A percentile compares a stretch with the other conserved stretches of the same genome.
Conservation (phyloP, 2,113 vertebrate genomes). For the Chaetodon trifascialis region DNA sequence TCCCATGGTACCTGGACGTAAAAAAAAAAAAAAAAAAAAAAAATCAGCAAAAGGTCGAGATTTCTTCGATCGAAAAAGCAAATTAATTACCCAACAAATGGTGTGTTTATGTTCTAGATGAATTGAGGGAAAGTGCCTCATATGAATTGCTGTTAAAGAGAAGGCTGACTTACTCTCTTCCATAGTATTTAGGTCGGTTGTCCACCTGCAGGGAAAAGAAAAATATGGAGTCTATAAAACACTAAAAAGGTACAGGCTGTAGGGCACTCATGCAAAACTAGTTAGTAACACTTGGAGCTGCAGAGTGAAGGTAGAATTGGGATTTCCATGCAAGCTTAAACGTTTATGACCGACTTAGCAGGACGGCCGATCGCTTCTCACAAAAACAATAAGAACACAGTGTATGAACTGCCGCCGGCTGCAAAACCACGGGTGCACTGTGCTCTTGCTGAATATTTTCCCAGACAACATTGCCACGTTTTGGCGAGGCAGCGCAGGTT, state of each 20-base stretch:
- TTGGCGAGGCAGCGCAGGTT: background rate
- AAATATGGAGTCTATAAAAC: background rate
- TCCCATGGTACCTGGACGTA: slow-evolving; percentile 93
- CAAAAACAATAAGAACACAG: background rate
- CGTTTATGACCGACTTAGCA: background rate
- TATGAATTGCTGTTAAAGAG: background rate
- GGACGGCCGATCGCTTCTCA: background rate
- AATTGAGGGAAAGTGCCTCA: background rate
- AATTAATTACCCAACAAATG: background rate
- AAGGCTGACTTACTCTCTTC: slow-evolving; percentile 94
- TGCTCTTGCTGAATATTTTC: slow-evolving; percentile 5
- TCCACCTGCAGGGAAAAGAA: slow-evolving; percentile 87
- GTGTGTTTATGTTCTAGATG: background rate
- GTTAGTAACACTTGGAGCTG: background rate
- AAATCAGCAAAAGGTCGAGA: background rate
- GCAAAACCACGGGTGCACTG: background rate
- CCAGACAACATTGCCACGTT: slow-evolving; percentile 5
- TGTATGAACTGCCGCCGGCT: background rate
- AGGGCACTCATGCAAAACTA: background rate
- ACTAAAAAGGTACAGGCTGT: background rate
- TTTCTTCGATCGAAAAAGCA: background rate
- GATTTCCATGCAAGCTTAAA: background rate
- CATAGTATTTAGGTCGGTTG: slow-evolving; percentile 98
- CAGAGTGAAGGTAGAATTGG: background rate
- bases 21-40: background rate